Conservation (phyloP, 2,113 vertebrate genomes). For the Grammomys surdaster region DNA sequence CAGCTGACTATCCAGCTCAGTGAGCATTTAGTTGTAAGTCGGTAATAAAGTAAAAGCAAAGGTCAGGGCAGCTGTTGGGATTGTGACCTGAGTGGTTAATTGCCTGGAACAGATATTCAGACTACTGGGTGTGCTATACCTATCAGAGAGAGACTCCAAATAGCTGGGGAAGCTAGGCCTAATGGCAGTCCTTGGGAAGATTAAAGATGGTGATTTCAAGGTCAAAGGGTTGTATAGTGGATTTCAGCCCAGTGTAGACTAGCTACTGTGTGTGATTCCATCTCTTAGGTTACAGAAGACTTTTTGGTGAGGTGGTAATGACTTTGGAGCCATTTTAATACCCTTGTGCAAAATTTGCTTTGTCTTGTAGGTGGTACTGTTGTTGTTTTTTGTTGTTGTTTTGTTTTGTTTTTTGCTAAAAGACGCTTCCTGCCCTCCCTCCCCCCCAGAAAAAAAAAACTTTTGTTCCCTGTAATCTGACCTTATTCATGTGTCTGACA, state of each 20-base stretch:
- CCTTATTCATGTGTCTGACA: too few species aligned
- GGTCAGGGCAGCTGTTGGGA: conserved; percentile 36
- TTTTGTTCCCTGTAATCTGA: background rate
- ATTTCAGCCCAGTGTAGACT: background rate
- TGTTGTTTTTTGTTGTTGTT: background rate
- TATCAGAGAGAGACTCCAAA: background rate
- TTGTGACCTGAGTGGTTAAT: conserved; percentile 72
- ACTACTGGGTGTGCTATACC: background rate
- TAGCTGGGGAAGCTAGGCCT: background rate
- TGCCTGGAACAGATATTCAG: conserved; percentile 56
- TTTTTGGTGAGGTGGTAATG: background rate
- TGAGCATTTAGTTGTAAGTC: conserved; percentile 50
- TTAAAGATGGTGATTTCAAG: background rate
- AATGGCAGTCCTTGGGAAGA: background rate
- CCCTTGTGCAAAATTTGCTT: background rate
- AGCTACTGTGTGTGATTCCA: background rate
- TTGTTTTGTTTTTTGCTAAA: background rate
- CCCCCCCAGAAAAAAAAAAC: background rate
- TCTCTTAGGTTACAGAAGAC: background rate
- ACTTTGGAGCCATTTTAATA: background rate
- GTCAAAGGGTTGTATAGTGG: background rate
- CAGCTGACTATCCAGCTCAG: conserved; percentile 1
- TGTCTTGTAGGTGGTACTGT: background rate
- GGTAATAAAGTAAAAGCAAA: conserved; percentile 60
- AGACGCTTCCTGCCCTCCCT: background rate